Percentiles rank a stretch among this genome's conserved stretches.
phyloP scores from a whole-genome alignment of 92 coral and sea anemone genomes.

The Paragorgia papillata region DNA sequence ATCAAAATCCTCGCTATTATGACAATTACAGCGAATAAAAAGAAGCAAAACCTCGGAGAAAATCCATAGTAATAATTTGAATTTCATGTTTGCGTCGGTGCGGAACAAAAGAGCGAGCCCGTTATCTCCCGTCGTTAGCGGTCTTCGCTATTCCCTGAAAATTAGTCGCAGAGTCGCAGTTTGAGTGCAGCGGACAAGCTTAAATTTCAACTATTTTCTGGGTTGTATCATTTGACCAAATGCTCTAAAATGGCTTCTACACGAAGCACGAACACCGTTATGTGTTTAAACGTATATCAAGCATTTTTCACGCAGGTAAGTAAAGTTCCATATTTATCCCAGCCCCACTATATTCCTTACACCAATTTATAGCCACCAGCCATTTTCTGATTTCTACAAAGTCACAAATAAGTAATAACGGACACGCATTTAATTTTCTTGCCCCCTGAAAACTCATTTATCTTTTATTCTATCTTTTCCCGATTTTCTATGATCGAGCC shows the following conservation, averaged over 20 bases:
- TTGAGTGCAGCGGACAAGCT: background rate
- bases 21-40: background rate
- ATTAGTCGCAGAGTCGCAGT: conserved; percentile 26
- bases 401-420: background rate
- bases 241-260: background rate
- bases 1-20: background rate
- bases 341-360: no score
- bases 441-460: no score
- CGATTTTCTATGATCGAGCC: background rate
- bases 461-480: background rate
- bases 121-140: conserved; percentile 4
- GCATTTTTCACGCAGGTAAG: conserved; percentile 12
- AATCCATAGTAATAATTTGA: conserved; percentile 2
- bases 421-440: no score
- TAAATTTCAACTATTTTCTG: background rate
- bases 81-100: conserved; percentile 14
- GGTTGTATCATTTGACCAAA: background rate
- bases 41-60: conserved; percentile 6
- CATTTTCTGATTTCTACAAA: background rate
- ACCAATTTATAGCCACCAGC: background rate
- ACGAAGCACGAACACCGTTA: background rate
- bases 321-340: background rate
- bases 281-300: background rate
- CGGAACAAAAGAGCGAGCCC: background rate
- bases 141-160: background rate